Evolutionary conservation across 2,888 invertebrate genomes (phyloP), one percentile per base, ranked within the genome.

Genomic region (Clepsis dumicolana): DNA sequence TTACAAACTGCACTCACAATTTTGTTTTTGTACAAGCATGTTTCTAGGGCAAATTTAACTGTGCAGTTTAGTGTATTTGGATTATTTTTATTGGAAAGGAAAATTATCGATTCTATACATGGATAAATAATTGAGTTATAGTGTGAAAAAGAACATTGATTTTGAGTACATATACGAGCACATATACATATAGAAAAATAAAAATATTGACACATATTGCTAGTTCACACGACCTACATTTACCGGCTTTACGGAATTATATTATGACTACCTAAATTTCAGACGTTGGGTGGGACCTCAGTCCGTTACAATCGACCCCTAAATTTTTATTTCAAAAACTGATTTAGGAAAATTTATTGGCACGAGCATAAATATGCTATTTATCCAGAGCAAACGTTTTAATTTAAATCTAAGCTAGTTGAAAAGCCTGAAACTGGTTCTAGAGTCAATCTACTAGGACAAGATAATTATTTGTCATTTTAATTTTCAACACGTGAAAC

Each of bases 181-280:
- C 63, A 53, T 35, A 41, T 25, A 57, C 35, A 56, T 35, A 64
- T 44, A 56, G n/a, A 52, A 56, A n/a, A 62, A 53, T 44, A 62
- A 50, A 64, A 61, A 54, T 62, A 65, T 29, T 41, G 52, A 67
- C 54, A 62, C 56, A 62, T 41, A 16, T 48, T 54, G 65, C 53
- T 60, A 32, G 44, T 18, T 56, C 2, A 1, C 50, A 24, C 56
- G 14, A 24, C 59, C 59, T 21, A 60, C 35, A 52, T 41, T 65
- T 60, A 65, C 59, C 59, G 29, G 27, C 57, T 63, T 4, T 2
- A 52, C 14, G 5, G 12, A 52, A n/a, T 25, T n/a, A 25, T 4
- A 5, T 50, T 4, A 14, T 50, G 10, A 50, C 7, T 16, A 7
- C 32, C 14, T n/a, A 35, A 3, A 35, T 35, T 4, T 35, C 3